Evolutionary conservation across 1,140 invertebrate species (phyloP).

Genomic region (Leptinotarsa texana): DNA sequence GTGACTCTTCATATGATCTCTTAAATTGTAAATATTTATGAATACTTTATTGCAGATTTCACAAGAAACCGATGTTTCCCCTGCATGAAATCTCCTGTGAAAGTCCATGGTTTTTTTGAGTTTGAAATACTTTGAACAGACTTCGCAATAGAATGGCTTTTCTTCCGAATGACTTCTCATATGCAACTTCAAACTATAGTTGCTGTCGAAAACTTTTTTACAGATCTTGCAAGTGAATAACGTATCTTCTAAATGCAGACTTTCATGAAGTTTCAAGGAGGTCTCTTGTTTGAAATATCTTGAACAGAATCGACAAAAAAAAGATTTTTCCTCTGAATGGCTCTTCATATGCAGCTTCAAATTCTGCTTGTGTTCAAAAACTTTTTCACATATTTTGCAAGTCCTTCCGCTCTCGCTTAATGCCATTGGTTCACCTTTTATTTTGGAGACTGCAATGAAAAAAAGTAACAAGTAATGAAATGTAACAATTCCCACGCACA

Average conservation of each 20-base stretch:
- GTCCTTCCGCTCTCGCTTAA: no score
- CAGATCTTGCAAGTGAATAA: not conserved
- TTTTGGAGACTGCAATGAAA: no score
- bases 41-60: not conserved
- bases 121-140: no score
- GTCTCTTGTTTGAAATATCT: not conserved
- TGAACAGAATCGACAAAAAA: not conserved
- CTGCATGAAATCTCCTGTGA: not conserved
- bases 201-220: not conserved
- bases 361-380: no score
- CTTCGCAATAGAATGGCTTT: not conserved
- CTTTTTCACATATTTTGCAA: no score
- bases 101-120: not conserved
- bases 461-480: not conserved
- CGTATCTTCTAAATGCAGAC: not conserved
- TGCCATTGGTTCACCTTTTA: no score
- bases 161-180: not conserved
- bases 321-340: not conserved
- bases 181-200: no score
- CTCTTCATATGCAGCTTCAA: no score
- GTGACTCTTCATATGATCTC: conserved; percentile 50
- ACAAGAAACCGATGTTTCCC: not conserved
- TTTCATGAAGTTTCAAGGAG: not conserved
- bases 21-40: conserved; percentile 62
- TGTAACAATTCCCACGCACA: no score